phyloP scores from a whole-genome alignment of 1,140 invertebrate species.

The Leptonema lineaticorne region DNA sequence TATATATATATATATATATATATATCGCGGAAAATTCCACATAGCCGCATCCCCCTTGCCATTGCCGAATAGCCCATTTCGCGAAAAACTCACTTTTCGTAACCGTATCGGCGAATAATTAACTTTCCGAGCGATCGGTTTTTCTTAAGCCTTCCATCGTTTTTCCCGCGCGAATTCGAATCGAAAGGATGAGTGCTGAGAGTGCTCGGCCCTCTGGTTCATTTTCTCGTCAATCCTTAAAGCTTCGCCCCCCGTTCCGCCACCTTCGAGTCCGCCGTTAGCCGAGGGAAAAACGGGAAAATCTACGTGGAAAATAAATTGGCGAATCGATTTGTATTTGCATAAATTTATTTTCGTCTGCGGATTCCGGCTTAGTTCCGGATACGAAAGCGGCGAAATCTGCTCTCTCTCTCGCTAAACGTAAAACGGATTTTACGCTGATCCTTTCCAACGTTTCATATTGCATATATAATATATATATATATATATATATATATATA shows the following conservation, averaged over 20 bases:
- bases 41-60: too few relatives aligned
- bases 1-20: too few relatives aligned
- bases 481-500: too few relatives aligned
- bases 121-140: constrained; percentile 31
- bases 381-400: constrained; percentile 13
- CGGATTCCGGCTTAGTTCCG: background rate
- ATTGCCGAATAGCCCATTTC: too few relatives aligned
- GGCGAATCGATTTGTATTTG: constrained; percentile 33
- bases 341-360: constrained; percentile 31
- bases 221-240: constrained; percentile 31
- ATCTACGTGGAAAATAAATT: constrained; percentile 30
- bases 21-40: too few relatives aligned
- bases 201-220: constrained; percentile 7
- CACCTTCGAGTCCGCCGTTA: too few relatives aligned
- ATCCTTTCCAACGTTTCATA: constrained; percentile 1
- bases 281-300: constrained; percentile 17
- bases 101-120: constrained; percentile 29
- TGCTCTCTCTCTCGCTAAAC: constrained; percentile 11
- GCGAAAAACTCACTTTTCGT: too few relatives aligned
- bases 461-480: background rate
- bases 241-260: too few relatives aligned
- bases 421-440: constrained; percentile 9
- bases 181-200: background rate
- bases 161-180: constrained; percentile 22
- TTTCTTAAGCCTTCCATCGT: constrained; percentile 29